Conservation (phyloP, 2,888 invertebrate genomes). For the Cylindroiulus punctatus region DNA sequence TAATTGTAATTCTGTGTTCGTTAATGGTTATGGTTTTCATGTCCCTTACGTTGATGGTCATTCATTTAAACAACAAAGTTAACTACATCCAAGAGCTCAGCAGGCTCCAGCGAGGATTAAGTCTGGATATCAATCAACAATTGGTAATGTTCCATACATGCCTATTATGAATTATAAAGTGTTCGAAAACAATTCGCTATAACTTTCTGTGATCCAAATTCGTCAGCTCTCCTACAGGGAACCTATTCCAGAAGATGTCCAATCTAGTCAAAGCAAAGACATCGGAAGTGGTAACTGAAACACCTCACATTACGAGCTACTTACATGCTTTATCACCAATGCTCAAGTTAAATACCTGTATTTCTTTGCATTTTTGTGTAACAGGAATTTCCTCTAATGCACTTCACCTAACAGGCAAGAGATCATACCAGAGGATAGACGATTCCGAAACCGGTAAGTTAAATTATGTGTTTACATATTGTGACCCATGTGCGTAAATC, state of each 20-base stretch:
- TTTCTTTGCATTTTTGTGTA: too few relatives aligned
- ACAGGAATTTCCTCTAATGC: neutral
- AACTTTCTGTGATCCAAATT: neutral
- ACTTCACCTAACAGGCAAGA: neutral
- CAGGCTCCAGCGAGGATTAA: neutral
- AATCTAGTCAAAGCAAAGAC: too few relatives aligned
- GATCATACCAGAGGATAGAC: neutral
- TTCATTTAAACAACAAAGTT: neutral
- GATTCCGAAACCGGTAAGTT: neutral
- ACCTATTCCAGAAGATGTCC: too few relatives aligned
- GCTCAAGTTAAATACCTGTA: too few relatives aligned
- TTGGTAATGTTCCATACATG: too few relatives aligned
- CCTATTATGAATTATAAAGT: too few relatives aligned
- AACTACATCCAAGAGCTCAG: neutral
- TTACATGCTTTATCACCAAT: too few relatives aligned
- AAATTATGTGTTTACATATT: neutral
- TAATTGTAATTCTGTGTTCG: neutral
- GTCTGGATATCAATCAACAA: neutral
- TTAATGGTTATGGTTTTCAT: neutral
- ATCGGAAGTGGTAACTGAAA: too few relatives aligned
- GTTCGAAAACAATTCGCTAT: too few relatives aligned
- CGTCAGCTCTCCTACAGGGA: neutral
- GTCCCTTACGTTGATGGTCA: neutral
- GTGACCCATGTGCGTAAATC: too few relatives aligned
- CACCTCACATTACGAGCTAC: too few relatives aligned